These are phyloP conservation scores for Temnothorax curvispinosus DNA, from an alignment of 1,140 invertebrate genomes.

Conservation along the genomic window DNA sequence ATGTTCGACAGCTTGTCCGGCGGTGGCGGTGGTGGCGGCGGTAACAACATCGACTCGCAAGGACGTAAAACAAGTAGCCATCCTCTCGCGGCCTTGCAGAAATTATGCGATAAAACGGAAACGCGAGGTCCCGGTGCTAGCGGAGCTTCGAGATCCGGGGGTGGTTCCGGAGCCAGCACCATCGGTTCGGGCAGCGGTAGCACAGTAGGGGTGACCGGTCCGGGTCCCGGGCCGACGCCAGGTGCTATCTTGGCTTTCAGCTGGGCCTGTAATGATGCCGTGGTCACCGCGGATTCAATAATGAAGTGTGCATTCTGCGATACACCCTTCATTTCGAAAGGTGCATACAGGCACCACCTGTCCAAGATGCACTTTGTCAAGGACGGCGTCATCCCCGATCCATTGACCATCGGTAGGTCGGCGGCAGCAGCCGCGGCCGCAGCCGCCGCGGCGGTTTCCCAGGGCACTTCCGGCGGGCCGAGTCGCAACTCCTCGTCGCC, in stretches of 20 bases:
- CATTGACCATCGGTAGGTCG: slow-evolving; percentile 87
- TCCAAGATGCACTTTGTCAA: slow-evolving; percentile 99
- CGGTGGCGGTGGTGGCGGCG: slow-evolving; percentile 82
- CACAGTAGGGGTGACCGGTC: slow-evolving; percentile 73
- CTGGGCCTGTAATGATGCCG: slow-evolving; percentile 97
- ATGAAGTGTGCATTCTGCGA: slow-evolving; percentile 99
- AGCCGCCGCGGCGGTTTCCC: slow-evolving; percentile 85
- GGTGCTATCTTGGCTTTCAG: slow-evolving; percentile 96
- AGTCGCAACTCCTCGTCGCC: slow-evolving; percentile 79
- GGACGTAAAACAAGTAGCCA: slow-evolving; percentile 91
- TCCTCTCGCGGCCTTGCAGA: slow-evolving; percentile 96
- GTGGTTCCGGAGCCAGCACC: slow-evolving; percentile 33
- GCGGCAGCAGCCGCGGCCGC: slow-evolving; percentile 81
- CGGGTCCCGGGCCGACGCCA: slow-evolving; percentile 87
- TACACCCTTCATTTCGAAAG: slow-evolving; percentile 98
- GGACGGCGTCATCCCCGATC: slow-evolving; percentile 93
- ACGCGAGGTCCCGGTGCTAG: slow-evolving; percentile 85
- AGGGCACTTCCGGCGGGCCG: slow-evolving; percentile 83
- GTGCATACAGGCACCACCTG: slow-evolving; percentile 97
- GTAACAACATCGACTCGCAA: slow-evolving; percentile 84
- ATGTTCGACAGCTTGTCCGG: slow-evolving; percentile 95
- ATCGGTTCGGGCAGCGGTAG: slow-evolving; percentile 74
- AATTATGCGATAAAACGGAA: slow-evolving; percentile 97
- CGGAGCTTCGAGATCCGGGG: slow-evolving; percentile 67
- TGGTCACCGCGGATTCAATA: slow-evolving; percentile 93